Evolutionary conservation across 2,113 vertebrate genomes (phyloP), one percentile per base, ranked within the genome.

Genomic region (Otis tarda): DNA sequence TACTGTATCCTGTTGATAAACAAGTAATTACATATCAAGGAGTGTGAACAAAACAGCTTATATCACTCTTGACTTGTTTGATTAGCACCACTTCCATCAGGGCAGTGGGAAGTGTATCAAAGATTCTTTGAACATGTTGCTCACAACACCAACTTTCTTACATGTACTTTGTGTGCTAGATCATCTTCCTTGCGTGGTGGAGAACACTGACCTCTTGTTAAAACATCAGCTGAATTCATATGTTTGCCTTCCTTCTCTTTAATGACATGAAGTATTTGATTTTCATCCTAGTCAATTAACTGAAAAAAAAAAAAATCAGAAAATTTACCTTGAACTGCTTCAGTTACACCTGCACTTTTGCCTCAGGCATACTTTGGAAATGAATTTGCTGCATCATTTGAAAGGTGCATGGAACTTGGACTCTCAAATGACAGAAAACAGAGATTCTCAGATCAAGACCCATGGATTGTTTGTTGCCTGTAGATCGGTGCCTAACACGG

Each of bases 171-270:
- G 31, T 84, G 23, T 90, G 30, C 47, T 84, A 33, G 23, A 70
- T 20, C 59, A 37, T 56, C 52, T 56, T 81, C 30, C 27, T 50
- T 73, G 28, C 0, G 0, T 55, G 57, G 35, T 63, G 33, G 25
- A 63, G 71, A 84, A 55, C 8, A 7, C n/a, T 63, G 52, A 33
- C n/a, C 21, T 71, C 30, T 60, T 81, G 16, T 74, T 93, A 43
- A 77, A 77, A 23, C 21, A 75, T 45, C 25, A 88, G 6, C 43
- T 83, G 37, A 80, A 52, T 65, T 82, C n/a, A 20, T 85, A 30
- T 19, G 3, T 71, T 84, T 83, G 16, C 21, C 7, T 69, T 47
- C 13, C 14, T 53, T 68, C 5, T 63, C 9, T 21, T 31, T 33
- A 39, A 17, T 28, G 12, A 27, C 22, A 3, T 63, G 5, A 80